Evolutionary conservation across 2,113 vertebrate genomes (phyloP).

Genomic region (Aptenodytes forsteri): DNA sequence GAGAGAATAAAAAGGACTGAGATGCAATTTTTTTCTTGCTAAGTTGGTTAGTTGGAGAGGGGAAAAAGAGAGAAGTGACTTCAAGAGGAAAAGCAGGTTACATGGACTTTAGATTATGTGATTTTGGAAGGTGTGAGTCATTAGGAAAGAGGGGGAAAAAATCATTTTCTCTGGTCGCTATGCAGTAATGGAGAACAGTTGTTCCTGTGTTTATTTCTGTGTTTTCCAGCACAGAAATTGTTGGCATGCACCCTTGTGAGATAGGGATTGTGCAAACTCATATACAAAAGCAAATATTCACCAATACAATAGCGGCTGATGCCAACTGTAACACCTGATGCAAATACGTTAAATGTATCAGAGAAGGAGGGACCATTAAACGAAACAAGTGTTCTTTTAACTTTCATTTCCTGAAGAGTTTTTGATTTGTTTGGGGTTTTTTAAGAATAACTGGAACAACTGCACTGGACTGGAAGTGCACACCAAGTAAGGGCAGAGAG

Average conservation of each 20-base stretch:
- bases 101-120: slow-evolving; percentile 19
- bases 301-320: slow-evolving; percentile 20
- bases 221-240: slow-evolving; percentile 56
- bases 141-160: neutral
- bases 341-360: neutral
- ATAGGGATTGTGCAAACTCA: slow-evolving; percentile 41
- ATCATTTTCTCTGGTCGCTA: slow-evolving; percentile 35
- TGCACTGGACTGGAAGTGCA: neutral
- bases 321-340: slow-evolving; percentile 30
- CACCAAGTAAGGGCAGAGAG: neutral
- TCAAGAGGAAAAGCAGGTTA: slow-evolving; percentile 20
- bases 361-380: neutral
- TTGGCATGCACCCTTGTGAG: slow-evolving; percentile 17
- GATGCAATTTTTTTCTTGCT: neutral
- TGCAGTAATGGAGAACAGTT: slow-evolving; percentile 53
- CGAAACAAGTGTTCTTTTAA: neutral
- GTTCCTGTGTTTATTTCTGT: slow-evolving; percentile 66
- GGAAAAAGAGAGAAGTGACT: neutral
- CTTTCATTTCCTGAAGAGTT: slow-evolving; percentile 2
- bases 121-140: slow-evolving; percentile 65
- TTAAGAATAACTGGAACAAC: neutral
- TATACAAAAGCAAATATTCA: slow-evolving; percentile 44
- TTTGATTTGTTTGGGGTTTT: neutral
- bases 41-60: neutral
- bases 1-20: neutral